These are phyloP conservation scores for Euleptes europaea DNA, from an alignment of 2,113 vertebrate species.

Conservation along the genomic window DNA sequence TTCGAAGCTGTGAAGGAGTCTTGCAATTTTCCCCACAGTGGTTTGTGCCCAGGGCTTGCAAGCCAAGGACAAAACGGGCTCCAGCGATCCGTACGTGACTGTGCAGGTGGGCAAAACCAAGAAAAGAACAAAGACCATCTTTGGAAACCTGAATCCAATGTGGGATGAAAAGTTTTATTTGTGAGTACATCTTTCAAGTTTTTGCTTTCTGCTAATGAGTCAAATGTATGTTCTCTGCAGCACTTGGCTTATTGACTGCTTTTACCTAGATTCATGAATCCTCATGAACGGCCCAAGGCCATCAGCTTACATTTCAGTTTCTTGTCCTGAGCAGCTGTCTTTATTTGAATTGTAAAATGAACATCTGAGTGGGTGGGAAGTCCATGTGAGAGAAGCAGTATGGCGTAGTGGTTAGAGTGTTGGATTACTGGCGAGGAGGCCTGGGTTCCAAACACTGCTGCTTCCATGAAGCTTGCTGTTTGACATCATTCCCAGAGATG, in stretches of 20 bases:
- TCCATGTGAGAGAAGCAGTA: not conserved
- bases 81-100: constrained; percentile 97
- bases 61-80: constrained; percentile 98
- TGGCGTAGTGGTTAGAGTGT: too few relatives aligned
- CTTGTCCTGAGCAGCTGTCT: not conserved
- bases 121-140: constrained; percentile 95
- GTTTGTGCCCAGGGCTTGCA: constrained; percentile 96
- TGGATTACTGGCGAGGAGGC: too few relatives aligned
- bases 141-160: constrained; percentile 95
- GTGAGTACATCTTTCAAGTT: constrained; percentile 76
- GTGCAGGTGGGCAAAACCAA: constrained; percentile 98
- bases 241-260: not conserved
- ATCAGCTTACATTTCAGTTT: not conserved
- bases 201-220: not conserved
- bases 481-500: too few relatives aligned
- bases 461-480: too few relatives aligned
- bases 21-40: constrained; percentile 77
- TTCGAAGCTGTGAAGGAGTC: not conserved
- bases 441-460: too few relatives aligned
- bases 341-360: too few relatives aligned
- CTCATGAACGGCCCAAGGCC: not conserved
- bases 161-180: constrained; percentile 99
- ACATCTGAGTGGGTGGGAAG: not conserved
- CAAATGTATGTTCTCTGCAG: not conserved
- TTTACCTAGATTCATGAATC: too few relatives aligned